phyloP scores from a whole-genome alignment of 2,797 vertebrate genomes.

The Lepus townsendii region DNA sequence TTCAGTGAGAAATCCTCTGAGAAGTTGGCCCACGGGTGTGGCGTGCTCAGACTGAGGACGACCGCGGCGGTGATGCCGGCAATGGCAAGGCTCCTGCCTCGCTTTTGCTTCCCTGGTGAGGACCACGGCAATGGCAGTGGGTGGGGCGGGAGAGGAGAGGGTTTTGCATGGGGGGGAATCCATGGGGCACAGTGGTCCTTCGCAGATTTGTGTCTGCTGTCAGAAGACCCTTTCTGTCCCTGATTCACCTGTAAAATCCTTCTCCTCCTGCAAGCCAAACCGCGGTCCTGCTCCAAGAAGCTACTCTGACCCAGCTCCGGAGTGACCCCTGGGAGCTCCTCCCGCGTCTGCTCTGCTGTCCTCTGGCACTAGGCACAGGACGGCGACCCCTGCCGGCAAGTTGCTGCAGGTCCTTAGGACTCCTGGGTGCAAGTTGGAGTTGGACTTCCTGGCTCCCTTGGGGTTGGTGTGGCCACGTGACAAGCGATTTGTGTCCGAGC shows the following conservation, averaged over 20 bases:
- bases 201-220: background rate
- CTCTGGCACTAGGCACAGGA: background rate
- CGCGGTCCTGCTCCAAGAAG: background rate
- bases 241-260: background rate
- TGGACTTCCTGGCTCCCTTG: background rate
- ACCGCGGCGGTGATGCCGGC: accelerated
- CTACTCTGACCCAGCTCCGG: background rate
- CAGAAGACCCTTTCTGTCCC: background rate
- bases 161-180: background rate
- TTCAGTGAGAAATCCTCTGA: background rate
- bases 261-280: background rate
- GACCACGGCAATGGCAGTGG: accelerated
- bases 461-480: background rate
- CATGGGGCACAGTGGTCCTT: background rate
- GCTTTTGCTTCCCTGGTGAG: background rate
- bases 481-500: background rate
- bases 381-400: background rate
- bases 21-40: background rate
- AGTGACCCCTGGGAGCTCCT: background rate
- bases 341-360: background rate
- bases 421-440: accelerated
- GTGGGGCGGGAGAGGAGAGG: background rate
- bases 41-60: background rate
- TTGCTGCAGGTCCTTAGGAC: background rate
- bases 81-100: background rate